These are phyloP conservation scores for Bombus turneri DNA, from an alignment of 1,140 invertebrate species.

Conservation along the genomic window DNA sequence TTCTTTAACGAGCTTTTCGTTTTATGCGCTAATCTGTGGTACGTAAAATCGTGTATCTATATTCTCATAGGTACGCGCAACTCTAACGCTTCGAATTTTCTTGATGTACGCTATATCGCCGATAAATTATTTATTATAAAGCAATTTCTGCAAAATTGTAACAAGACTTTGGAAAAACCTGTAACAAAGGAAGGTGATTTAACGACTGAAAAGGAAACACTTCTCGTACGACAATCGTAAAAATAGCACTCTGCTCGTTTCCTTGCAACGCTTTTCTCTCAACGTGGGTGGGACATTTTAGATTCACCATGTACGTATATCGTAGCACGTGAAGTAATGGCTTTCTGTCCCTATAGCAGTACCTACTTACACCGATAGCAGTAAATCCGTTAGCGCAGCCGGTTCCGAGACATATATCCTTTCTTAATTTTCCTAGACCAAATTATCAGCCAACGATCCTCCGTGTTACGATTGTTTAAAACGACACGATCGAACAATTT, in stretches of 20 bases:
- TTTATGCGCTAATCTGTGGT: not conserved
- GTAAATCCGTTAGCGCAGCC: conserved; percentile 2
- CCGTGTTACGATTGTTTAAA: not conserved
- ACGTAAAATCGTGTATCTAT: not conserved
- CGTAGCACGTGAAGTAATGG: conserved; percentile 29
- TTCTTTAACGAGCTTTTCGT: not conserved
- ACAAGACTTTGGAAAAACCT: no score
- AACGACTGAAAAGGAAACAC: not conserved
- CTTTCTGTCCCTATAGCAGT: conserved; percentile 25
- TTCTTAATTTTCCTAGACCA: not conserved
- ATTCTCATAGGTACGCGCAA: no score
- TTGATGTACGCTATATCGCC: accelerated
- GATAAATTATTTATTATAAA: no score
- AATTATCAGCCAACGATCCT: not conserved
- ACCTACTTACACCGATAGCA: not conserved
- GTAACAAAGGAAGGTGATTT: not conserved
- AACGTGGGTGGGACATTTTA: not conserved
- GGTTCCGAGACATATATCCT: not conserved
- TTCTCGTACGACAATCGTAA: not conserved
- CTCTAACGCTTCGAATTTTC: no score
- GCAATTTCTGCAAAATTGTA: no score
- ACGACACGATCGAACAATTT: not conserved
- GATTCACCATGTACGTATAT: conserved; percentile 9
- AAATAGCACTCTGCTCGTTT: not conserved
- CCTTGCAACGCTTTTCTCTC: not conserved